A percentile compares a stretch with the other conserved stretches of the same genome.
phyloP scores from a whole-genome alignment of 2,888 invertebrate genomes.

The Drosophila rubida region DNA sequence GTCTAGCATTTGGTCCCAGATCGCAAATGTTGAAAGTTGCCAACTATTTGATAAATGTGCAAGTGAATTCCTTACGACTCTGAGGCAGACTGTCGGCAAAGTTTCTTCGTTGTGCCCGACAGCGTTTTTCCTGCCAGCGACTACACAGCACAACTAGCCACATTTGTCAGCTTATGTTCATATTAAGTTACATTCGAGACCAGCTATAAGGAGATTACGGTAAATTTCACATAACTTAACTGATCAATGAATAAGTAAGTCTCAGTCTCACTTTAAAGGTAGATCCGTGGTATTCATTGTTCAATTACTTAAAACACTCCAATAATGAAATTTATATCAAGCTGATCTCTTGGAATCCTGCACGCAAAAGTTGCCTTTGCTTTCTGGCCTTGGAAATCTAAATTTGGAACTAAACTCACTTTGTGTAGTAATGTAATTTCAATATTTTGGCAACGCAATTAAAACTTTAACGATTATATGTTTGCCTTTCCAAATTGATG shows the following conservation, averaged over 20 bases:
- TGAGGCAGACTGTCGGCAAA: conserved; percentile 4
- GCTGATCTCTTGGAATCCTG: background rate
- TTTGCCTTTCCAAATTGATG: conserved; percentile 49
- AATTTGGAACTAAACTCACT: conserved; percentile 5
- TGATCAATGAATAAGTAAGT: background rate
- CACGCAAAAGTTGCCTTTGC: background rate
- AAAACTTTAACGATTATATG: conserved; percentile 64
- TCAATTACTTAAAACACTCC: background rate
- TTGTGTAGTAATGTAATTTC: conserved; percentile 26
- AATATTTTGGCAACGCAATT: conserved; percentile 50
- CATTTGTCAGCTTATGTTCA: background rate
- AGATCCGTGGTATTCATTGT: no score
- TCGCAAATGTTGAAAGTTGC: conserved; percentile 20
- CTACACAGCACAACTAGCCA: background rate
- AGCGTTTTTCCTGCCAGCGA: background rate
- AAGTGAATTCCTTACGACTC: conserved; percentile 26
- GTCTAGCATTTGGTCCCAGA: conserved; percentile 3
- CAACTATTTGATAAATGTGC: conserved; percentile 61
- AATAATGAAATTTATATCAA: background rate
- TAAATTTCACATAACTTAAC: background rate
- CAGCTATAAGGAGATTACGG: background rate
- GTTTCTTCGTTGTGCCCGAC: background rate
- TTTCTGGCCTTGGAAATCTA: background rate
- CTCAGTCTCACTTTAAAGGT: no score
- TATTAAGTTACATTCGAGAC: background rate